These are phyloP conservation scores for Pachymerium ferrugineum DNA, from an alignment of 2,888 invertebrate species.

Conservation along the genomic window DNA sequence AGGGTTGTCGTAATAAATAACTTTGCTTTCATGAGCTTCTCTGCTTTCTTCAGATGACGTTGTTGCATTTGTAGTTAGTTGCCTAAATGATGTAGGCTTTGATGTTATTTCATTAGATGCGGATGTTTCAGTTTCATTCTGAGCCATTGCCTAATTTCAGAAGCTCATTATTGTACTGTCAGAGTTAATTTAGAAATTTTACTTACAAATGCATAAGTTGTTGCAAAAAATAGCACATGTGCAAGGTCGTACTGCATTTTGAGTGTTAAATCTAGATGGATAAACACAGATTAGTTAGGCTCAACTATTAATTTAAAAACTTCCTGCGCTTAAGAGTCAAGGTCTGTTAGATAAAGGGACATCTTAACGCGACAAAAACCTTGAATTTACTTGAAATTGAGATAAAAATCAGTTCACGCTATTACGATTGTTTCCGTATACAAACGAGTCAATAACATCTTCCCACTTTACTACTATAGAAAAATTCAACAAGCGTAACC, in stretches of 20 bases:
- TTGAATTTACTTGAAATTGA: not conserved
- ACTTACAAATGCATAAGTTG: constrained; percentile 27
- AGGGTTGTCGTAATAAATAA: constrained; percentile 23
- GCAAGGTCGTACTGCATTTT: constrained; percentile 28
- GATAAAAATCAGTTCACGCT: not conserved
- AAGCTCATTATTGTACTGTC: not conserved
- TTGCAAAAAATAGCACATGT: constrained; percentile 23
- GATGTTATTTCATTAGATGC: not conserved
- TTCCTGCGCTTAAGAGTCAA: not conserved
- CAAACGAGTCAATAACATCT: not conserved
- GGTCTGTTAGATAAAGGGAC: too few species aligned
- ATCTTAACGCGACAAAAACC: too few species aligned
- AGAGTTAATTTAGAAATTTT: not conserved
- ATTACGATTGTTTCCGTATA: not conserved
- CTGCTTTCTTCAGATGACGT: constrained; percentile 17
- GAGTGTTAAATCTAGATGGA: too few species aligned
- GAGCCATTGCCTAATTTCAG: constrained; percentile 5
- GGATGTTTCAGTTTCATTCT: not conserved
- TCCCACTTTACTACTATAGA: not conserved
- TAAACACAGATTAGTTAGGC: too few species aligned
- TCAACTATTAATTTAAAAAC: too few species aligned
- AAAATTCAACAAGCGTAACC: not conserved
- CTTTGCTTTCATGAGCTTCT: constrained; percentile 28
- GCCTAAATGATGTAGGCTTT: not conserved
- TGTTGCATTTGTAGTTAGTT: not conserved